These are phyloP conservation scores for Drosophila hydei DNA, from an alignment of 1,140 invertebrate species.

Conservation along the genomic window DNA sequence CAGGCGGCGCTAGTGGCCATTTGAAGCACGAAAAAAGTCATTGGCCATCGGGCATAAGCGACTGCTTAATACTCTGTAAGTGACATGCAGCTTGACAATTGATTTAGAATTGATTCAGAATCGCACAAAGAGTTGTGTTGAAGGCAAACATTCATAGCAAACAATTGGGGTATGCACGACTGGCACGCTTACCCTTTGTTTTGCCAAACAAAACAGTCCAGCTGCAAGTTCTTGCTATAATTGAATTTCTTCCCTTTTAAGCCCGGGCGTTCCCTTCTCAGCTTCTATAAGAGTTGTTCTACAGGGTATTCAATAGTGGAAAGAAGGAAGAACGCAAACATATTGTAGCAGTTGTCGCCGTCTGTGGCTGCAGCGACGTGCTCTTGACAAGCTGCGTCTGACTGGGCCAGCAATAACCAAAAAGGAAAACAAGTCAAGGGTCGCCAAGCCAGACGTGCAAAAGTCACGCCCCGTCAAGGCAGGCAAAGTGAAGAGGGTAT, in stretches of 20 bases:
- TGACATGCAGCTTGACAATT: not conserved
- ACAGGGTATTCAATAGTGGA: too few species aligned
- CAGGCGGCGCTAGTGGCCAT: not conserved
- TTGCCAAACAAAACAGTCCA: too few species aligned
- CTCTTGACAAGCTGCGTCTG: slow-evolving; percentile 40
- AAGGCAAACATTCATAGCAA: too few species aligned
- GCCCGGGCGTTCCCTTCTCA: too few species aligned
- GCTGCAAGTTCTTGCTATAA: too few species aligned
- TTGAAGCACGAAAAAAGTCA: too few species aligned
- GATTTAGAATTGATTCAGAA: not conserved
- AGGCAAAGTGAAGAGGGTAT: not conserved
- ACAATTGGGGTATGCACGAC: too few species aligned
- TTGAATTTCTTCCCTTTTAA: too few species aligned
- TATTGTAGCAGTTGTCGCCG: slow-evolving; percentile 39
- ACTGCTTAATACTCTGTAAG: not conserved
- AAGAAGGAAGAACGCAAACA: not conserved
- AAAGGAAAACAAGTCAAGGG: slow-evolving; percentile 67
- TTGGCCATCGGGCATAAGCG: not conserved
- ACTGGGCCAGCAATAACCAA: slow-evolving; percentile 35
- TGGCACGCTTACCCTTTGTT: too few species aligned
- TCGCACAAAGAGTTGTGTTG: not conserved
- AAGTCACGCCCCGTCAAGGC: slow-evolving; percentile 53
- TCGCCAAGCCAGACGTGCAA: slow-evolving; percentile 64
- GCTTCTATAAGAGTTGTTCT: too few species aligned
- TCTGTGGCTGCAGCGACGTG: slow-evolving; percentile 47